Evolutionary conservation across 2,113 vertebrate species (phyloP), one percentile per base, ranked within the genome.

Genomic region (Oncorhynchus gorbuscha): DNA sequence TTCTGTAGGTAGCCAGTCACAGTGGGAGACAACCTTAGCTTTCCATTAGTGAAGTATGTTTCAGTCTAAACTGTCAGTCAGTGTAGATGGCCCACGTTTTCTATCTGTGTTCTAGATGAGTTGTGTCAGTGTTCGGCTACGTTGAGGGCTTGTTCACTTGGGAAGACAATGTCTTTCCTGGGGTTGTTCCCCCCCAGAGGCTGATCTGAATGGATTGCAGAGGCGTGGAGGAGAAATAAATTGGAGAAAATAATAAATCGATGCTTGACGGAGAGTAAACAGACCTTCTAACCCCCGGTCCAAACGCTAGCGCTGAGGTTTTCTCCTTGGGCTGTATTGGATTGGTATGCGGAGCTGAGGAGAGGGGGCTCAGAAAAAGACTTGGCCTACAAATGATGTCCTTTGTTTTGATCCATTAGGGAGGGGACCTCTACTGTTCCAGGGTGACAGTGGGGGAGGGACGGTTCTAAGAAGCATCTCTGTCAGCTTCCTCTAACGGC

Each of bases 241-340:
- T 92, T 93, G 92, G 87, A 92, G 89, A 90, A 92, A 91, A 89
- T 89, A 89, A 92, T 91, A 92, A 93, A 93, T 93, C 93, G 89
- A 93, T 93, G 89, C 87, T 90, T 82, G 88, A 87, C 86, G 75
- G 89, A 91, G 89, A 90, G 91, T 89, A 90, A 92, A 90, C 86
- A 92, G 90, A 91, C 90, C 89, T 89, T 89, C 81, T 87, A 90
- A 92, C 87, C 90, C 86, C 84, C 73, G 71, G 86, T 83, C 82
- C 84, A 86, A 75, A 89, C 87, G 82, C 83, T 79, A 78, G 76
- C 72, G 83, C 72, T 55, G 79, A 80, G 76, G 81, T 83, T 89
- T 90, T 91, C 85, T 89, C 91, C 89, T 88, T 86, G 85, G 91
- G 90, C 90, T 89, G 82, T 91, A 88, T 93, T 91, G 89, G 89